Conservation (phyloP, 2,888 invertebrate genomes). For the Leucozona laternaria region DNA sequence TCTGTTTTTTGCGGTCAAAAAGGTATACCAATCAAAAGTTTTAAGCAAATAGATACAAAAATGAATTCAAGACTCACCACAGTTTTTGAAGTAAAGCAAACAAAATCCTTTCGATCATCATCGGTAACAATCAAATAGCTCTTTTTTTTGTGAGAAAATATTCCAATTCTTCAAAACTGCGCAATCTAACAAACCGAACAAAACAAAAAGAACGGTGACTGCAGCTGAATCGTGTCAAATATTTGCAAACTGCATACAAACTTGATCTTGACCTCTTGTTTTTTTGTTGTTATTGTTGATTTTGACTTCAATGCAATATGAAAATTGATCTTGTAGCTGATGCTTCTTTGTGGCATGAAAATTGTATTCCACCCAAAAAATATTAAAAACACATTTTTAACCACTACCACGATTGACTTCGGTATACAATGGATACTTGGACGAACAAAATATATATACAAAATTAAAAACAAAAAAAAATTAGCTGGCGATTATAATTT, state of each 20-base stretch:
- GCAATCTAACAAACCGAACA: neutral
- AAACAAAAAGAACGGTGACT: neutral
- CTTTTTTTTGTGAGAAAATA: neutral
- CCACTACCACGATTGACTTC: constrained; percentile 3
- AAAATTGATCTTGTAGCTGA: neutral
- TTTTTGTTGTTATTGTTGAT: constrained; percentile 9
- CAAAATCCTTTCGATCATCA: constrained; percentile 44
- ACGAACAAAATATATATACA: constrained; percentile 7
- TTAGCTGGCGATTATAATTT: constrained; percentile 12
- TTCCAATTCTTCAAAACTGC: neutral
- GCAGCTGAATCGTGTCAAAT: neutral
- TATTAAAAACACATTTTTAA: neutral
- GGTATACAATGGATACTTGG: constrained; percentile 21
- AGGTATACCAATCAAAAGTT: constrained; percentile 49
- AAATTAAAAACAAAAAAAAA: constrained; percentile 19
- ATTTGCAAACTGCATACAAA: neutral
- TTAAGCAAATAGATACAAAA: constrained; percentile 5
- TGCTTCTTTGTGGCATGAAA: constrained; percentile 33
- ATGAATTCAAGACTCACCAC: constrained; percentile 46
- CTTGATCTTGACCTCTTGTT: neutral
- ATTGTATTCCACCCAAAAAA: constrained; percentile 46
- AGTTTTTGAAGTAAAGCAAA: constrained; percentile 14
- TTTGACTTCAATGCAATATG: constrained; percentile 21
- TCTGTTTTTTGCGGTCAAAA: constrained; percentile 24
- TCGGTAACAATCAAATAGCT: neutral